Evolutionary conservation across 2,113 vertebrate genomes (phyloP).

Genomic region (Psilopsiagon aurifrons): DNA sequence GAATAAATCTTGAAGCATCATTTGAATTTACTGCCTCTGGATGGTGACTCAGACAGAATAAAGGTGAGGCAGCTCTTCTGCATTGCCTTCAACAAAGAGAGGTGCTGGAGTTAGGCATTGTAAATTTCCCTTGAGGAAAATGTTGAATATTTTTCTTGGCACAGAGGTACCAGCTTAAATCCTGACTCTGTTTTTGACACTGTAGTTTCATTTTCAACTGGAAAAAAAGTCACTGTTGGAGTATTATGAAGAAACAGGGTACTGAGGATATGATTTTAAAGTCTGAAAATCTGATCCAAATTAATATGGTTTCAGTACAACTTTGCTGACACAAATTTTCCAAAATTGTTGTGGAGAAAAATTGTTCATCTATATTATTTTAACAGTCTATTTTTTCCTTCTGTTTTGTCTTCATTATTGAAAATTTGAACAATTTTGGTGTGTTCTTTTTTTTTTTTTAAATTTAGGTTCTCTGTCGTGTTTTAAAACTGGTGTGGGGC

Average conservation of each 20-base stretch:
- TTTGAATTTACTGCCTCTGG: neutral
- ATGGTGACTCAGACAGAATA: neutral
- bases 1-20: neutral
- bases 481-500: neutral
- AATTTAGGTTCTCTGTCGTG: neutral
- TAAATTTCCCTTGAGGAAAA: neutral
- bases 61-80: neutral
- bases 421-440: neutral
- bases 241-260: neutral
- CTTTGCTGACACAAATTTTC: neutral
- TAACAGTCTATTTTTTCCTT: neutral
- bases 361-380: neutral
- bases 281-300: neutral
- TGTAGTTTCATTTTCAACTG: neutral
- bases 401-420: neutral
- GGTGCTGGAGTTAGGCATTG: neutral
- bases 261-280: neutral
- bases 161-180: neutral
- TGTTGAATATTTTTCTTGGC: neutral
- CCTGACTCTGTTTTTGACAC: neutral
- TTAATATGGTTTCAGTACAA: neutral
- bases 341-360: neutral
- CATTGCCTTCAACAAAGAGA: neutral
- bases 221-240: neutral
- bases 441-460: neutral